Percentiles rank a stretch among this genome's conserved stretches.
Evolutionary conservation across 2,888 invertebrate genomes (phyloP).

Genomic region (Plusia festucae): DNA sequence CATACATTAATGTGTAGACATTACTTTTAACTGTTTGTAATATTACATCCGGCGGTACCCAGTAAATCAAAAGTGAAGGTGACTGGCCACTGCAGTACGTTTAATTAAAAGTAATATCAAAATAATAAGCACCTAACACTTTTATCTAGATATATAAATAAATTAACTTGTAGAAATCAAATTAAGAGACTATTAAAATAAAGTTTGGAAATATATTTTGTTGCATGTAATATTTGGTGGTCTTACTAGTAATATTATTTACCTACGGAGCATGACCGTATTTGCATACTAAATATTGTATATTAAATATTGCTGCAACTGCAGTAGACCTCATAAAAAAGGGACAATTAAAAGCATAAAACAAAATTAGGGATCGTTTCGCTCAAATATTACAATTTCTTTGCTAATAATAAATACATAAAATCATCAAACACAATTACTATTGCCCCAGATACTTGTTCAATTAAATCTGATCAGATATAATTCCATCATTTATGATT

Average conservation of each 20-base stretch:
- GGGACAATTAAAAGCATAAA: too few species aligned
- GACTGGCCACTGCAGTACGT: conserved; percentile 28
- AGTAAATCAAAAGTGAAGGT: conserved; percentile 53
- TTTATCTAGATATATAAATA: background rate
- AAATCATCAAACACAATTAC: conserved; percentile 31
- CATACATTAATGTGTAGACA: conserved; percentile 30
- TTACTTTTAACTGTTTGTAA: conserved; percentile 49
- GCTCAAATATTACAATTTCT: too few species aligned
- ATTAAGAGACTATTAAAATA: background rate
- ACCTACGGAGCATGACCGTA: too few species aligned
- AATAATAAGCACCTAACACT: background rate
- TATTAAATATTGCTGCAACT: too few species aligned
- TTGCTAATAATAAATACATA: background rate
- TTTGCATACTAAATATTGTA: too few species aligned
- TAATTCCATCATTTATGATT: conserved; percentile 57
- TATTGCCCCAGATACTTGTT: conserved; percentile 40
- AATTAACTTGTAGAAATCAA: background rate
- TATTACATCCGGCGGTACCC: conserved; percentile 41
- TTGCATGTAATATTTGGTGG: background rate
- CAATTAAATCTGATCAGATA: conserved; percentile 45
- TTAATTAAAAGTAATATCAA: conserved; percentile 47
- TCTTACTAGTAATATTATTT: background rate
- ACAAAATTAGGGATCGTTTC: too few species aligned
- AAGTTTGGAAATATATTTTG: background rate
- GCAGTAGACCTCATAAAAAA: too few species aligned